These are phyloP conservation scores for Arenicola marina DNA, from an alignment of 2,888 invertebrate genomes.

Conservation along the genomic window DNA sequence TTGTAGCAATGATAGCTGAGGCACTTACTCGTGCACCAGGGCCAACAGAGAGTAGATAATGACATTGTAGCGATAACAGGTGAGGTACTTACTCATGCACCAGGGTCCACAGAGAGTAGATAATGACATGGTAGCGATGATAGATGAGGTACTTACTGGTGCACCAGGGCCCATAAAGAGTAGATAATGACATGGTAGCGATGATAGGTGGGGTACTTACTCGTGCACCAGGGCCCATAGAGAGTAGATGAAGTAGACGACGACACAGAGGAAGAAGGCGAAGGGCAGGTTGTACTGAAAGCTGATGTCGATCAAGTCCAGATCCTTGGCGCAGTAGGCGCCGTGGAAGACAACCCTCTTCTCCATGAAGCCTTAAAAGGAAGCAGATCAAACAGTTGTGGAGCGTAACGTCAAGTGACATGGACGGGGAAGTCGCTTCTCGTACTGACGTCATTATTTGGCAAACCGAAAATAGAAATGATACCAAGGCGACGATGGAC, in stretches of 20 bases:
- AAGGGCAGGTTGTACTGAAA: slow-evolving; percentile 73
- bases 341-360: slow-evolving; percentile 30
- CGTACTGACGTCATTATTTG: too few species aligned
- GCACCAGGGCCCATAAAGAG: too few species aligned
- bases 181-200: not conserved
- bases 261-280: slow-evolving; percentile 66
- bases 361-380: slow-evolving; percentile 33
- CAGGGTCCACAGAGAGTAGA: not conserved
- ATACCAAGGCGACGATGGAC: too few species aligned
- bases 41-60: too few species aligned
- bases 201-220: too few species aligned
- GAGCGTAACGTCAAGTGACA: too few species aligned
- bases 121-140: not conserved
- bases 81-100: not conserved
- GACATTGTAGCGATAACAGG: too few species aligned
- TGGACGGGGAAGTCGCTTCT: too few species aligned
- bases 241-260: slow-evolving; percentile 42
- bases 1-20: too few species aligned
- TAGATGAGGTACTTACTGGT: not conserved
- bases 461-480: too few species aligned
- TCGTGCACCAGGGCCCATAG: slow-evolving; percentile 38
- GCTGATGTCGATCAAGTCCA: slow-evolving; percentile 5
- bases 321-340: slow-evolving; percentile 15
- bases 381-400: too few species aligned
- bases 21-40: too few species aligned